phyloP scores from a whole-genome alignment of 2,888 invertebrate genomes.

The Andrena flavipes region DNA sequence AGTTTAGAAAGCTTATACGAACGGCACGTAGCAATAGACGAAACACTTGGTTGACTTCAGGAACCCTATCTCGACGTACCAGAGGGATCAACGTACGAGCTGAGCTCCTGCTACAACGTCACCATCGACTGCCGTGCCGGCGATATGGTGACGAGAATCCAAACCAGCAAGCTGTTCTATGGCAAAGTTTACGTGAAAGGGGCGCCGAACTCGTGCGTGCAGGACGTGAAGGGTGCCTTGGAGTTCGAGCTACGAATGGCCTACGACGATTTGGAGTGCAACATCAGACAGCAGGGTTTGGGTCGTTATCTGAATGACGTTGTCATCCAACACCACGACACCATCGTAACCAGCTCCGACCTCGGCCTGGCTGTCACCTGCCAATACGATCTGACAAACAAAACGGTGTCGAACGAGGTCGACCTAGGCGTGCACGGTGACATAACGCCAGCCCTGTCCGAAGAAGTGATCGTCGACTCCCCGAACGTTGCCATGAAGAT shows the following conservation, averaged over 20 bases:
- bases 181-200: constrained; percentile 98
- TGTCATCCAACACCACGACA: constrained; percentile 97
- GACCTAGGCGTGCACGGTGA: constrained; percentile 95
- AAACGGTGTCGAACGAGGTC: constrained; percentile 96
- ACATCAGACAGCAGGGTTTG: constrained; percentile 94
- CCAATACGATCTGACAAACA: constrained; percentile 97
- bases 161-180: constrained; percentile 96
- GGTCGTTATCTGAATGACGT: constrained; percentile 96
- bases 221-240: constrained; percentile 94
- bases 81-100: constrained; percentile 96
- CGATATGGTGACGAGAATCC: constrained; percentile 96
- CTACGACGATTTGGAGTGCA: constrained; percentile 96
- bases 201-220: constrained; percentile 96
- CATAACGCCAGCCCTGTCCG: constrained; percentile 93
- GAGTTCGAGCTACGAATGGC: constrained; percentile 97
- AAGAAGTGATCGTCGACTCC: constrained; percentile 96
- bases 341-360: constrained; percentile 97
- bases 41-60: constrained; percentile 84
- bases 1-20: background rate
- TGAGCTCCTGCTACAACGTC: constrained; percentile 97
- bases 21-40: background rate
- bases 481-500: constrained; percentile 98
- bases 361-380: constrained; percentile 96
- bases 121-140: constrained; percentile 96
- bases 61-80: constrained; percentile 96